These are phyloP conservation scores for Poecile montanus DNA, from an alignment of 2,797 vertebrate species.

Conservation along the genomic window DNA sequence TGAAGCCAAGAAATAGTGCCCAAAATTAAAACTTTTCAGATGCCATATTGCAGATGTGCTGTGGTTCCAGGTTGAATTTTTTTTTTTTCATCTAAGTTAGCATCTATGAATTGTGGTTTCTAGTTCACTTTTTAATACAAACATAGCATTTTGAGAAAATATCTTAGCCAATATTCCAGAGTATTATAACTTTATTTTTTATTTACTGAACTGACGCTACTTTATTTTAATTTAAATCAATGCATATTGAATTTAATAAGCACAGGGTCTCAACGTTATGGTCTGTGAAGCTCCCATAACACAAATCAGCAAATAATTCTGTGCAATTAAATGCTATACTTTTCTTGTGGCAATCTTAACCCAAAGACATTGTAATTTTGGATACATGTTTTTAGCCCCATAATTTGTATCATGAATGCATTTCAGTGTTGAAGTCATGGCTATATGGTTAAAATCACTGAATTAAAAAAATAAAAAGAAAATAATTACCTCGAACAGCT, in stretches of 20 bases:
- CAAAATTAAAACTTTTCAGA: background rate
- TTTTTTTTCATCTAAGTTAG: background rate
- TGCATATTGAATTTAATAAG: background rate
- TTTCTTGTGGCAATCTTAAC: background rate
- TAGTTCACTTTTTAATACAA: background rate
- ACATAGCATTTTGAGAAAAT: background rate
- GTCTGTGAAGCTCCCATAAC: background rate
- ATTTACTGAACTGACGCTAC: background rate
- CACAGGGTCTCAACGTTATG: background rate
- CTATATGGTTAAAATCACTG: background rate
- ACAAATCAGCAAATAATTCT: background rate
- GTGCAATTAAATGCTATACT: background rate
- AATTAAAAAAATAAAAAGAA: background rate
- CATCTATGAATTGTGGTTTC: background rate
- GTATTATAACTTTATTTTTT: background rate
- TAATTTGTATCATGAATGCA: background rate
- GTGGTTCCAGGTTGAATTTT: background rate
- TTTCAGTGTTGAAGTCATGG: background rate
- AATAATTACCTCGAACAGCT: background rate
- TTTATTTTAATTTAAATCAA: slow-evolving; percentile 7
- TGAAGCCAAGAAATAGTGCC: background rate
- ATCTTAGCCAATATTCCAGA: background rate
- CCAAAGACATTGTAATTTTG: background rate
- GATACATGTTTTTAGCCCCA: background rate
- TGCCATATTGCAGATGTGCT: background rate